Evolutionary conservation across 2,113 vertebrate genomes (phyloP).

Genomic region (Actinemys pallida): DNA sequence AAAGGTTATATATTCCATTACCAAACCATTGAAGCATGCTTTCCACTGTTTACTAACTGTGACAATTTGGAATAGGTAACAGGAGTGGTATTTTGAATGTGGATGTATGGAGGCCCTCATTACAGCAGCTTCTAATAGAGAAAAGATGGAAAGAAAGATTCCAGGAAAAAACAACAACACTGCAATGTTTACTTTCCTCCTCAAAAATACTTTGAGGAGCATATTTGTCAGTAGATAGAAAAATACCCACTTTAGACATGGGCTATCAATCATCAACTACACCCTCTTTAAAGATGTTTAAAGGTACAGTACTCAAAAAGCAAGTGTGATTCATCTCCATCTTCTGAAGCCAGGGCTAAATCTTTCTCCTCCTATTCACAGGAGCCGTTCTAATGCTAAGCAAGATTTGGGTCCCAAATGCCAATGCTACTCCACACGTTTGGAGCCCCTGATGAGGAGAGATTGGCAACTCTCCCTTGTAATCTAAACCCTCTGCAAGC

Average conservation of each 20-base stretch:
- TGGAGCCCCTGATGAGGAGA: slow-evolving; percentile 68
- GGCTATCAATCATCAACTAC: slow-evolving; percentile 70
- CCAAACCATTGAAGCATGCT: slow-evolving; percentile 25
- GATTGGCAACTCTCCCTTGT: slow-evolving; percentile 68
- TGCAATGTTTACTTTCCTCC: slow-evolving; percentile 31
- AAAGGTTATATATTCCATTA: slow-evolving; percentile 4
- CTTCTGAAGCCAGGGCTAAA: slow-evolving; percentile 41
- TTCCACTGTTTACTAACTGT: background rate
- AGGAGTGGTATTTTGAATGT: background rate
- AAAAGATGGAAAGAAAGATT: slow-evolving; percentile 52
- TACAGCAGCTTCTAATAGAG: slow-evolving; percentile 10
- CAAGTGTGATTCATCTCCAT: slow-evolving; percentile 73
- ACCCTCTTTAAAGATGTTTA: slow-evolving; percentile 51
- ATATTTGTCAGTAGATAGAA: slow-evolving; percentile 72
- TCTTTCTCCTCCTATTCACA: slow-evolving; percentile 56
- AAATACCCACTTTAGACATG: slow-evolving; percentile 72
- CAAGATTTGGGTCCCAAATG: slow-evolving; percentile 62
- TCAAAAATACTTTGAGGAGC: slow-evolving; percentile 26
- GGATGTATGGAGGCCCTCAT: background rate
- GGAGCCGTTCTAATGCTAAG: slow-evolving; percentile 24
- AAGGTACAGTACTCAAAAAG: slow-evolving; percentile 62
- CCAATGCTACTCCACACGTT: slow-evolving; percentile 52
- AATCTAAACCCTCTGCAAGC: slow-evolving; percentile 67
- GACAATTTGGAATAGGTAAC: slow-evolving; percentile 22
- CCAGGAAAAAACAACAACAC: slow-evolving; percentile 17